Evolutionary conservation across 2,888 invertebrate genomes (phyloP).

Genomic region (Megalurothrips usitatus): DNA sequence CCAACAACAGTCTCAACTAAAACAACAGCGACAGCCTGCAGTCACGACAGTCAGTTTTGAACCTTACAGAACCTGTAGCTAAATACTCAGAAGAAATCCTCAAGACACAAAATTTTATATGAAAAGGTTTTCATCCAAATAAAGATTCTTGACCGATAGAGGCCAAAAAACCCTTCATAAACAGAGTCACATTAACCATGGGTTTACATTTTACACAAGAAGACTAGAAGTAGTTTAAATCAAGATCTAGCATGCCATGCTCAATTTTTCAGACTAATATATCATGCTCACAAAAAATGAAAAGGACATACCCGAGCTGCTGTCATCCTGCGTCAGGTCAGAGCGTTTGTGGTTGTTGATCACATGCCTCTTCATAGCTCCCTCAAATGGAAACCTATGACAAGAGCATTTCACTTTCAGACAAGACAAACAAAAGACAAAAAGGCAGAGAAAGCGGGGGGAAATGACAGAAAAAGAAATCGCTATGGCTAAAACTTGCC

Average conservation of each 20-base stretch:
- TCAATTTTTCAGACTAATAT: background rate
- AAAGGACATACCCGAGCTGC: background rate
- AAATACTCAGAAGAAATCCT: no score
- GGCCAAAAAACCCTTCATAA: no score
- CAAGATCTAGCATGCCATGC: background rate
- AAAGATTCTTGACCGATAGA: no score
- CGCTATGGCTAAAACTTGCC: background rate
- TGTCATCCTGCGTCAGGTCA: background rate
- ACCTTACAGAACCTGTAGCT: no score
- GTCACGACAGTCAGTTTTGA: background rate
- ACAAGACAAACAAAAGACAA: no score
- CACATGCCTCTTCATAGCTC: slow-evolving; percentile 11
- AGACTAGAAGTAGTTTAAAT: background rate
- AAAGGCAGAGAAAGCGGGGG: background rate
- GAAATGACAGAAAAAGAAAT: background rate
- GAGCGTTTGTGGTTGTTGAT: background rate
- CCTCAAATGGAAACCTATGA: background rate
- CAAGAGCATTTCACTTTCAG: background rate
- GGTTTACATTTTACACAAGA: background rate
- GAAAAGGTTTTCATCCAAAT: no score
- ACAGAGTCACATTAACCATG: no score
- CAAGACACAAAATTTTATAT: no score
- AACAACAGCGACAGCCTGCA: background rate
- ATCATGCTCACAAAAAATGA: background rate
- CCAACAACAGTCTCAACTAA: background rate